These are phyloP conservation scores for Nycticryphes semicollaris DNA, from an alignment of 2,113 vertebrate species.

Conservation along the genomic window DNA sequence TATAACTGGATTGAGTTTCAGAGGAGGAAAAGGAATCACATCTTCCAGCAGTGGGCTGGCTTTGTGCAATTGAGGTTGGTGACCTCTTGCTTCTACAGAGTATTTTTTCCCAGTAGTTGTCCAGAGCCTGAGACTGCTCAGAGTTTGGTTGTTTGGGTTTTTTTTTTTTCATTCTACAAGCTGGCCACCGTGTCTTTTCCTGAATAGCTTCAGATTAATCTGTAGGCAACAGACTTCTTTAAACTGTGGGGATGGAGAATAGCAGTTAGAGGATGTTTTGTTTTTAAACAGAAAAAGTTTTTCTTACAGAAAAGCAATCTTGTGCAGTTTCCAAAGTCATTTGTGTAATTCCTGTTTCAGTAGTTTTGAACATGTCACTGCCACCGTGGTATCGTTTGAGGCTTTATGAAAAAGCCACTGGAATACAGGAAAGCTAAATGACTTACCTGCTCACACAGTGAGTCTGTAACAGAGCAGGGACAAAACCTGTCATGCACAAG, in stretches of 20 bases:
- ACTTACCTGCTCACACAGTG: not conserved
- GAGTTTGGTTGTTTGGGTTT: not conserved
- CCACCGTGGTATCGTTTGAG: not conserved
- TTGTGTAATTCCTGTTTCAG: not conserved
- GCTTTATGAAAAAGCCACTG: not conserved
- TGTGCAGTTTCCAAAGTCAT: not conserved
- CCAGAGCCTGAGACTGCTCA: not conserved
- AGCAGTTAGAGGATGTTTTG: not conserved
- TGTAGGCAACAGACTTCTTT: not conserved
- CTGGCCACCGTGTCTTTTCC: not conserved
- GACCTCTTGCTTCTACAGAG: not conserved
- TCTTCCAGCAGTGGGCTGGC: not conserved
- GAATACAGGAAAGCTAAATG: not conserved
- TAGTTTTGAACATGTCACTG: not conserved
- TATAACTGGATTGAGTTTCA: not conserved
- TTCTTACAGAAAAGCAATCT: not conserved
- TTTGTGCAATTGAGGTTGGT: not conserved
- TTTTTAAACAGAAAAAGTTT: not conserved
- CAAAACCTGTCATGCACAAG: not conserved
- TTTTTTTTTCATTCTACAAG: not conserved
- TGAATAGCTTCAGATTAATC: not conserved
- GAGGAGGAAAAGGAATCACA: not conserved
- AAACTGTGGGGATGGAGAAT: not conserved
- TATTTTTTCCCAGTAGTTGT: not conserved
- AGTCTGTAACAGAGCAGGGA: not conserved